A percentile compares a stretch with the other conserved stretches of the same genome.
These are phyloP conservation scores for Zaprionus nigranus DNA, from an alignment of 1,140 invertebrate species.

Conservation along the genomic window DNA sequence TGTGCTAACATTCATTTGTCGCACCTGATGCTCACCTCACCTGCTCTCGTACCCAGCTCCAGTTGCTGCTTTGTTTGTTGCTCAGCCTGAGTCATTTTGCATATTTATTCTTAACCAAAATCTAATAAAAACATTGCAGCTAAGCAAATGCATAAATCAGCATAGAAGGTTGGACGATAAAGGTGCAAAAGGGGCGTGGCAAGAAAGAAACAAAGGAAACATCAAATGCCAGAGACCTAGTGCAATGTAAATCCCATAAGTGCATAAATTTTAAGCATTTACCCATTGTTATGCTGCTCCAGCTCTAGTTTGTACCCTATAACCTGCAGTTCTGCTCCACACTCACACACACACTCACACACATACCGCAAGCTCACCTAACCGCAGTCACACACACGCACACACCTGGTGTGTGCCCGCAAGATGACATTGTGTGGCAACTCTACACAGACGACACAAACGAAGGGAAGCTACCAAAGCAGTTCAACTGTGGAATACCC, in stretches of 20 bases:
- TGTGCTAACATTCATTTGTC: conserved; percentile 41
- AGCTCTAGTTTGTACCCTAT: not conserved
- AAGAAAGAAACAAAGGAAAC: conserved; percentile 1
- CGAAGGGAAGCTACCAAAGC: not conserved
- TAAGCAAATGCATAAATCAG: conserved; percentile 70
- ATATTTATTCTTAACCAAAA: conserved; percentile 53
- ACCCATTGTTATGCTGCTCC: conserved; percentile 55
- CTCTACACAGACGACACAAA: not conserved
- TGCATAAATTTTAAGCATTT: conserved; percentile 72
- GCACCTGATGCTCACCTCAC: conserved; percentile 1
- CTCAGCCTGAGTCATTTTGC: conserved; percentile 21
- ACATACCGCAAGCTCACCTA: not conserved
- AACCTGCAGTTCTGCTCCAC: not conserved
- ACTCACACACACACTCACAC: conserved; percentile 2
- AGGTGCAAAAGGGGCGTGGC: not conserved
- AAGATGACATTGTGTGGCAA: conserved; percentile 33
- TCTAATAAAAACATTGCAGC: conserved; percentile 68
- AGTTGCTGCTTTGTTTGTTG: not conserved
- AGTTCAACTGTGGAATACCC: not conserved
- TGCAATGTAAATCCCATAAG: conserved; percentile 66
- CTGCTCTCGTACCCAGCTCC: not conserved
- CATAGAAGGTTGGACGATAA: not conserved
- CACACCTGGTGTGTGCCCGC: conserved; percentile 22
- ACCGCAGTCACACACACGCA: conserved; percentile 20
- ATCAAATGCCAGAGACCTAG: conserved; percentile 22